Evolutionary conservation across 30 jellyfish, hydroid and myxozoan species (phyloP), one percentile per base, ranked within the genome.

Genomic region (Nemopilema nomurai): DNA sequence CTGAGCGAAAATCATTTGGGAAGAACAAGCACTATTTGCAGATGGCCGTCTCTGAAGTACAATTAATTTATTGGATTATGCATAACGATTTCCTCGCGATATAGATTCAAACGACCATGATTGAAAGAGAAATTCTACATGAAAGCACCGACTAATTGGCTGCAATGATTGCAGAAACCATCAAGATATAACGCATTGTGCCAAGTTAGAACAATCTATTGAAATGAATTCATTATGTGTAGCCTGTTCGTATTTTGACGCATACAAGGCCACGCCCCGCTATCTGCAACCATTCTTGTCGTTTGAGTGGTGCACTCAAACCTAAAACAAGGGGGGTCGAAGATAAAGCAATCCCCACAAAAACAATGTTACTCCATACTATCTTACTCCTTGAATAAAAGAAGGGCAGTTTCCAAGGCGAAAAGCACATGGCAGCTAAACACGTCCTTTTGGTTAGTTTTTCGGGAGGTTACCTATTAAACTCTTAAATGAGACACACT

Each of bases 61-160:
- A 73, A 73, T 73, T 22, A 16, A 51, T 1, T 73, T 31, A 73
- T 73, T 73, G 83, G 83, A 73, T 73, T 73, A 73, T 13, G 83
- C 49, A 9, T 21, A 31, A 73, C 68, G 24, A 73, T 1, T 73
- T 73, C 69, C 70, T 33, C 27, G 41, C 23, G 24, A 41, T 73
- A 73, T 73, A 31, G 33, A 29, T 73, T 28, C 83, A 73, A 18
- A 29, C 41, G 30, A 31, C 66, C 18, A 29, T 51, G 64, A 73
- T 29, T 1, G 33, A 31, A 73, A 4, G 41, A 0, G 29, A 8
- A 21, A 1, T 71, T 29, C 28, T 25, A 71, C 50, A 27, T 52
- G 50, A 28, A 30, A 71, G 41, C 28, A 19, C 28, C 81, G 50
- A 21, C 28, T 18, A 63, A 63, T 63, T 41, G 57, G 57, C 57